Evolutionary conservation across 2,113 vertebrate genomes (phyloP), one percentile per base, ranked within the genome.

Genomic region (Chloebia gouldiae): DNA sequence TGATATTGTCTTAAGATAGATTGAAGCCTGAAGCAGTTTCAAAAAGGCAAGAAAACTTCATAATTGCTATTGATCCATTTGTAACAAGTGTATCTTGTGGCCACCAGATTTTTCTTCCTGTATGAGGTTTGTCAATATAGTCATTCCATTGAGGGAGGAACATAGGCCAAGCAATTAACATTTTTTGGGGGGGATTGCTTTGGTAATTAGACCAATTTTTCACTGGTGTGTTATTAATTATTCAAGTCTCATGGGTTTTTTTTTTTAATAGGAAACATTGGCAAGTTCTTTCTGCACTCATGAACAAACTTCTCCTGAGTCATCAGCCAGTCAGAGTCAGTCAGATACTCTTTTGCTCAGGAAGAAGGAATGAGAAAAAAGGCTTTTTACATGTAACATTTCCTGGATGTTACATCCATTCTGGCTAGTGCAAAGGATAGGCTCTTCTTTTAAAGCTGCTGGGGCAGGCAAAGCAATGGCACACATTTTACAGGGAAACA

Each of bases 141-240:
- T 79, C 53, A 53, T 95, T 92, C 76, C 87, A 65, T 19, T 88
- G 90, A 90, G 91, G 91, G 84, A 95, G 79, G 39, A 94, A 95
- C 92, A 78, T 17, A 95, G 91, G 85, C 82, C 79, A 96, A 95
- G 82, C 79, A 96, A 95, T 97, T 95, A 97, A 96, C 85, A 64
- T 76, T 78, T 92, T 92, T 86, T 68, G 3, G 45, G 16, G 27
- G 40, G 44, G 54, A 85, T 93, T 84, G 85, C 85, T 90, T 97
- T 80, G 70, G 59, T 95, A 95, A 95, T 96, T 96, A 95, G 86
- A 42, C 42, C 53, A 70, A 71, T 95, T 95, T 95, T 97, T 96
- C 88, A 93, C 81, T 88, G 24, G 49, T 90, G 69, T 24, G 27
- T 88, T 96, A 93, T 95, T 96, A 96, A 97, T 95, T 96, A 96